A percentile compares a stretch with the other conserved stretches of the same genome.
These are phyloP conservation scores for Cephus pulcher DNA, from an alignment of 2,888 invertebrate genomes.

Conservation along the genomic window DNA sequence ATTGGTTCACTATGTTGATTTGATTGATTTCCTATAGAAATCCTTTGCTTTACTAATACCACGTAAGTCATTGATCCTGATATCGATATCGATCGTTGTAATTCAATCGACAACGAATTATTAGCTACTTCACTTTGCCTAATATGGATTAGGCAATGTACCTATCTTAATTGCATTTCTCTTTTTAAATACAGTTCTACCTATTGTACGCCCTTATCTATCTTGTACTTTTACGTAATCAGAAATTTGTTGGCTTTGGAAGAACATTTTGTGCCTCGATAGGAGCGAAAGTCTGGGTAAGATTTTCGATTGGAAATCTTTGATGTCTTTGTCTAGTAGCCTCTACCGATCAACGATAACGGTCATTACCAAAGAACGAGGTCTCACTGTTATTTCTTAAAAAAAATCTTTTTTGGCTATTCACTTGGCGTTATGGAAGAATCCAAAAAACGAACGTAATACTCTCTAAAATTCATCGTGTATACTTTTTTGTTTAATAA, in stretches of 20 bases:
- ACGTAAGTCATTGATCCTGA: neutral
- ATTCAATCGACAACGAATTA: slow-evolving; percentile 16
- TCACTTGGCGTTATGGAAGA: neutral
- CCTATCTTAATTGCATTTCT: neutral
- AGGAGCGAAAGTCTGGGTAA: neutral
- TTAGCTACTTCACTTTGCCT: slow-evolving; percentile 13
- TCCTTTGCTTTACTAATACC: neutral
- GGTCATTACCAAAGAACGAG: neutral
- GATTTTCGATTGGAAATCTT: neutral
- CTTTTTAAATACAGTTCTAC: neutral
- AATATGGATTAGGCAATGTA: neutral
- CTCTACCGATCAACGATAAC: neutral
- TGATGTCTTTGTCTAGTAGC: neutral
- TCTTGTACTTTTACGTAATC: neutral
- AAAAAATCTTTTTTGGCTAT: neutral
- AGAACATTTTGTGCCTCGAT: neutral
- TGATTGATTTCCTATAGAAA: neutral
- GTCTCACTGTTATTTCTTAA: neutral
- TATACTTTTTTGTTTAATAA: neutral
- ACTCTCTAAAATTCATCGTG: neutral
- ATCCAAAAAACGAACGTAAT: neutral
- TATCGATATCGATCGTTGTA: slow-evolving; percentile 5
- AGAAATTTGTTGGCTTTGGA: neutral
- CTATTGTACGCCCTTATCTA: neutral
- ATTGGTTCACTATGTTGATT: neutral